Evolutionary conservation across 2,113 vertebrate genomes (phyloP).

Genomic region (Gavia stellata): DNA sequence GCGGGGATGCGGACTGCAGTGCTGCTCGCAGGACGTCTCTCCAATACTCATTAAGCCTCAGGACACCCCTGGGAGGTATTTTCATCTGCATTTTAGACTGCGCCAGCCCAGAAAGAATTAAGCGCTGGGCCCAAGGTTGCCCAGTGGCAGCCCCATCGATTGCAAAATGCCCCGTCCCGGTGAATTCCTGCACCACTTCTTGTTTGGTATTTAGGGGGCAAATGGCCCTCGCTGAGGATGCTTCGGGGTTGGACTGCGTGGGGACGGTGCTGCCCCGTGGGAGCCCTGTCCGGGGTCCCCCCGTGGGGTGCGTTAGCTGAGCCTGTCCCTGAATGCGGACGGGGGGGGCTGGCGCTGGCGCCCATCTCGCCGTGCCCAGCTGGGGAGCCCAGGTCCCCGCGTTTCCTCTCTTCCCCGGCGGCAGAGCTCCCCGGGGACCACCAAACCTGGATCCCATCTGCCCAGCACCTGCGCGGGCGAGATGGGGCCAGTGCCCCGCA

Average conservation of each 20-base stretch:
- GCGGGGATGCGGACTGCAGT: background rate
- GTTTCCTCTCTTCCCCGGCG: background rate
- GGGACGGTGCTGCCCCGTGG: background rate
- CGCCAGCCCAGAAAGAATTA: background rate
- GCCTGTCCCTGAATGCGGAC: background rate
- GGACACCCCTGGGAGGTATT: background rate
- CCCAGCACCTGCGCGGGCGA: accelerated
- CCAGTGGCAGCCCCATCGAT: accelerated
- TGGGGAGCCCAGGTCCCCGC: background rate
- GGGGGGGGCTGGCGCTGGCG: background rate
- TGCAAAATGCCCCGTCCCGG: background rate
- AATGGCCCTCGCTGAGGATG: background rate
- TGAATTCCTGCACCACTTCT: background rate
- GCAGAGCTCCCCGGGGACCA: background rate
- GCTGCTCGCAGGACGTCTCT: background rate
- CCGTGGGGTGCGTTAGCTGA: background rate
- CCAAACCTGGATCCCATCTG: background rate
- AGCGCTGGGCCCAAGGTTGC: background rate
- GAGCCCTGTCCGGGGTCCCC: background rate
- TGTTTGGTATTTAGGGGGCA: background rate
- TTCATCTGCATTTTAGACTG: background rate
- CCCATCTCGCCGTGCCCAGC: background rate
- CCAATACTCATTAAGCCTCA: background rate
- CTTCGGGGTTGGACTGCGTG: background rate
- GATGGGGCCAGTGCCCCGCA: accelerated